These are phyloP conservation scores for Apamea sordens DNA, from an alignment of 2,888 invertebrate species.

Conservation along the genomic window DNA sequence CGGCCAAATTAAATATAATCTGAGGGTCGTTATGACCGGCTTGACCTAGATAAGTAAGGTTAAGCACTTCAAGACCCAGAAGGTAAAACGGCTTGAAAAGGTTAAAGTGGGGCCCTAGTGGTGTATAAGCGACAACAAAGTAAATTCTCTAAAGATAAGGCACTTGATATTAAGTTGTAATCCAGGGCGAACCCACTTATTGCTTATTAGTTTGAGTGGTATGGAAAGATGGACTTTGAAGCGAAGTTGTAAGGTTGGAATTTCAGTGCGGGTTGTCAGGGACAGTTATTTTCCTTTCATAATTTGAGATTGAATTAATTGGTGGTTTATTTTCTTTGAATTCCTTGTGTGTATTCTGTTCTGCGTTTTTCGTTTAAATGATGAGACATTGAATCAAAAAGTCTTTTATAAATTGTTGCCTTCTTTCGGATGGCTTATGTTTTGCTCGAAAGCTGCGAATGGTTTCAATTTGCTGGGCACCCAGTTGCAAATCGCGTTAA, in stretches of 20 bases:
- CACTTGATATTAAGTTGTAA: constrained; percentile 68
- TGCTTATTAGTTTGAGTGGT: constrained; percentile 52
- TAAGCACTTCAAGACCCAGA: constrained; percentile 51
- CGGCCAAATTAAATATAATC: constrained; percentile 55
- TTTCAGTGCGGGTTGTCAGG: constrained; percentile 8
- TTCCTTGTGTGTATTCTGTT: constrained; percentile 32
- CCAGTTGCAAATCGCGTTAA: neutral
- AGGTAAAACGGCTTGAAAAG: constrained; percentile 63
- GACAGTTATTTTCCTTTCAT: constrained; percentile 41
- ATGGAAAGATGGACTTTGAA: constrained; percentile 20
- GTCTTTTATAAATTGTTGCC: neutral
- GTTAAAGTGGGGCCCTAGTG: constrained; percentile 57
- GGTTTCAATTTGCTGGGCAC: neutral
- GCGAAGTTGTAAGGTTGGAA: constrained; percentile 6
- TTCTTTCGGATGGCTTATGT: neutral
- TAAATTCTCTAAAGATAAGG: constrained; percentile 67
- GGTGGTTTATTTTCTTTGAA: constrained; percentile 40
- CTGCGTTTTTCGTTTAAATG: neutral
- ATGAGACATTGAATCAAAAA: neutral
- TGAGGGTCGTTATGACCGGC: constrained; percentile 37
- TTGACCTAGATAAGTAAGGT: constrained; percentile 55
- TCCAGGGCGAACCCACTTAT: constrained; percentile 61
- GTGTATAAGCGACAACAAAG: constrained; percentile 65
- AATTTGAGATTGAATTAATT: constrained; percentile 49
- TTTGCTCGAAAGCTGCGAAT: neutral